Evolutionary conservation across 2,888 invertebrate genomes (phyloP), one percentile per base, ranked within the genome.

Genomic region (Acanthosepion lycidas): DNA sequence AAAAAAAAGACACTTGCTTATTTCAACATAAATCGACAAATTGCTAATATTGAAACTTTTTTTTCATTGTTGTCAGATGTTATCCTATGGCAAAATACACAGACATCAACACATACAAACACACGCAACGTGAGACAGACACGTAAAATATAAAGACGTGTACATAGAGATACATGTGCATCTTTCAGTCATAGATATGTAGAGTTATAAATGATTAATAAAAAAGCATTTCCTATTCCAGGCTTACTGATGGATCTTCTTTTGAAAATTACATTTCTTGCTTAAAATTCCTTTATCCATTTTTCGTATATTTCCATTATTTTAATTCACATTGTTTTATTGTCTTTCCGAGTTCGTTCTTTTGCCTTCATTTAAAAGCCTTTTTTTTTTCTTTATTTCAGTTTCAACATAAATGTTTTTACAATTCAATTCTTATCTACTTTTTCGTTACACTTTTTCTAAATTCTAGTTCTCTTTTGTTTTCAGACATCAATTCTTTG

Each of bases 161-260:
- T n/a, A 28, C 15, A 9, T 28, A 78, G n/a, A 78, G 6, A 78
- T n/a, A 78, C n/a, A 26, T 64, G 8, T 26, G 23, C 4, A 15
- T n/a, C 9, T 78, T 9, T 78, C 18, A 59, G 59, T 59, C 59
- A 23, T 20, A 59, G 2, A 78, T 78, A 78, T 78, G 33, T 78
- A 78, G 3, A 33, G 2, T 78, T 33, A n/a, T 18, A 78, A 33
- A 59, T 12, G n/a, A n/a, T 28, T 26, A 28, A 78, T 9, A n/a
- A 78, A 78, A 78, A 78, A n/a, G n/a, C n/a, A 78, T 78, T 78
- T 78, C 78, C 78, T 78, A n/a, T 78, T 78, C n/a, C 78, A n/a
- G n/a, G 78, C 78, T 78, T 78, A 78, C 78, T 78, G n/a, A 78
- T 78, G 78, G n/a, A 78, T 78, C n/a, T 9, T 33, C n/a, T 78